Evolutionary conservation across 2,888 invertebrate species (phyloP).

Genomic region (Rosalia funebris): DNA sequence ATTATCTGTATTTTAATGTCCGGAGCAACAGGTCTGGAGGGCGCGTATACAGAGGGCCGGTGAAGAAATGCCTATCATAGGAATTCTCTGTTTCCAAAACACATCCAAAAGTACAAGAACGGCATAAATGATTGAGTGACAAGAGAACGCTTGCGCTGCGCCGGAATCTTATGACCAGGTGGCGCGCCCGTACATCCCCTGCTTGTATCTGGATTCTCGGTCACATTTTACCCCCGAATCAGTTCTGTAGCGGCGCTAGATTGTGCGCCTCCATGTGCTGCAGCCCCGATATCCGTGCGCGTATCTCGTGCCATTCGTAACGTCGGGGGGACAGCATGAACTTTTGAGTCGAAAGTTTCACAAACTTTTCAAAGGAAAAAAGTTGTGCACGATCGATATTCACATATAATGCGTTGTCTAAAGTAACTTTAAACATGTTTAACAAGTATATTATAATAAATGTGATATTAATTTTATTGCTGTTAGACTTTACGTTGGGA

Average conservation of each 20-base stretch:
- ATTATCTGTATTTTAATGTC: slow-evolving; percentile 19
- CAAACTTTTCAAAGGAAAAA: slow-evolving; percentile 2
- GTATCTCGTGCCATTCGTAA: slow-evolving; percentile 35
- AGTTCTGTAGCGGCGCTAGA: slow-evolving; percentile 53
- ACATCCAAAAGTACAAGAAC: slow-evolving; percentile 41
- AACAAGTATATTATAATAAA: slow-evolving; percentile 29
- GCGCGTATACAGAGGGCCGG: slow-evolving; percentile 7
- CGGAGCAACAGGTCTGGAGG: slow-evolving; percentile 19
- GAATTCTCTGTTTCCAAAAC: slow-evolving; percentile 32
- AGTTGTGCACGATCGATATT: slow-evolving; percentile 11
- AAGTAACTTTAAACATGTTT: slow-evolving; percentile 29
- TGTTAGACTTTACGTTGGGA: slow-evolving; percentile 39
- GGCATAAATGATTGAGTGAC: slow-evolving; percentile 45
- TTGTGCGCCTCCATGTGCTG: slow-evolving; percentile 31
- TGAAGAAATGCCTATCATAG: slow-evolving; percentile 22
- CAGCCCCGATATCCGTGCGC: slow-evolving; percentile 16
- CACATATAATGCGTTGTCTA: slow-evolving; percentile 12
- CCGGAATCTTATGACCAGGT: slow-evolving; percentile 62
- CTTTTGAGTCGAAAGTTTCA: slow-evolving; percentile 17
- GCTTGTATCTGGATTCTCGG: slow-evolving; percentile 58
- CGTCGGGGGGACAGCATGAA: slow-evolving; percentile 32
- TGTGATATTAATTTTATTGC: slow-evolving; percentile 42
- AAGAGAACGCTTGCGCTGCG: slow-evolving; percentile 51
- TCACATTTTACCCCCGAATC: slow-evolving; percentile 54
- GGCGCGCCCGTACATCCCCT: slow-evolving; percentile 58